Base-by-base conservation (phyloP, 1,140 invertebrate genomes). In the Elysia chlorotica region DNA sequence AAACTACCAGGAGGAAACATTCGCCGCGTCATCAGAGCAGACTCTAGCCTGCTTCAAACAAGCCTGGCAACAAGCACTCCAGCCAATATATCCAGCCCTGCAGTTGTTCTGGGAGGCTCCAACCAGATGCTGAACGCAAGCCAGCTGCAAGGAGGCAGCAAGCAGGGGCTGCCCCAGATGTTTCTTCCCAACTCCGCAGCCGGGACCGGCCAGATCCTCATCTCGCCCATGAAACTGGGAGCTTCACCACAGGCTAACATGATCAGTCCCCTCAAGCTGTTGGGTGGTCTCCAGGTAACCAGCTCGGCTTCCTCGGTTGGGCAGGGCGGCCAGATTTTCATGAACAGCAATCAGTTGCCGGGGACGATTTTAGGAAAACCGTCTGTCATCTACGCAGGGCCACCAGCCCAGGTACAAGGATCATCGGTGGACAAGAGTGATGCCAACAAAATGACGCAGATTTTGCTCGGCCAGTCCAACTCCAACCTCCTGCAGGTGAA, bases 381-480 rank as follows among this genome's bases (percentile, higher is more conserved):
- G 3, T 19, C 68, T 19, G 54, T 70, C 23, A 61, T 59, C 25
- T 61, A 37, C 54, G 54, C 68, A 23, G 53, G 53, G 23, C 68
- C 59, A 23, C 35, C 68, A 3, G 25, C 2, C 25, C 5, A n/a
- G 17, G 61, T 63, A n/a, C n/a, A n/a, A n/a, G n/a, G n/a, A n/a
- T n/a, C n/a, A 17, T n/a, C 41, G n/a, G 41, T n/a, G 41, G 41
- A 48, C 41, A 48, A n/a, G 41, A 48, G 10, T 41, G 30, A 68
- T 21, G 66, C 35, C 23, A 53, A 30, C 21, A 68, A 68, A 68
- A 36, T 68, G 30, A 53, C 66, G 30, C 66, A 68, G 28, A 2
- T 68, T 56, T 53, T 68, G 5, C 48, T 68, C n/a, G 23, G 48
- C n/a, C 66, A 68, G 38, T 53, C 66, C n/a, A n/a, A n/a, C n/a